Percentiles rank a stretch among this genome's conserved stretches.
Conservation (phyloP, 2,797 vertebrate species). For the Anguilla megastoma region DNA sequence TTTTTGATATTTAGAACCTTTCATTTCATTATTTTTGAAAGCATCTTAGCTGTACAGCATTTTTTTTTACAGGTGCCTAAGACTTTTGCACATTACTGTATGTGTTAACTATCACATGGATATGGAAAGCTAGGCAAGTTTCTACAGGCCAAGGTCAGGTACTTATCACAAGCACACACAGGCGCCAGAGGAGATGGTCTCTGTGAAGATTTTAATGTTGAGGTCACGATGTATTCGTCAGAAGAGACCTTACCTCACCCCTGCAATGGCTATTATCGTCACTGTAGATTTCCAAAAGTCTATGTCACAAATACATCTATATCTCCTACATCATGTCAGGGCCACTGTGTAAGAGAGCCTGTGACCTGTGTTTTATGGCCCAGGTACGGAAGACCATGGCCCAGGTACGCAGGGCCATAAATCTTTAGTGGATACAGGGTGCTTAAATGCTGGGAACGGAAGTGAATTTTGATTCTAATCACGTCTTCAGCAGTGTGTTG, state of each 20-base stretch:
- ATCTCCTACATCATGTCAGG: neutral
- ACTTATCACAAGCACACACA: neutral
- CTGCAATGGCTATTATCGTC: neutral
- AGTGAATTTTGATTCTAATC: neutral
- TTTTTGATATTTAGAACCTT: no score
- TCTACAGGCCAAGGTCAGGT: neutral
- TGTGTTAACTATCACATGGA: neutral
- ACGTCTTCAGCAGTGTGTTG: neutral
- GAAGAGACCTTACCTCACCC: neutral
- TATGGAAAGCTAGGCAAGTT: neutral
- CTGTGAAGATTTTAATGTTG: neutral
- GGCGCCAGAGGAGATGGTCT: neutral
- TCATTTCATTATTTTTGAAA: no score
- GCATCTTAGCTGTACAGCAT: no score
- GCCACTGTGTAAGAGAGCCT: neutral
- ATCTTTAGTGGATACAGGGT: neutral
- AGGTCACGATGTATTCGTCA: neutral
- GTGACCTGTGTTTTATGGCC: neutral
- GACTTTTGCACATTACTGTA: no score
- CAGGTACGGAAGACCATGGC: neutral
- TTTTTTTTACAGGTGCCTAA: no score
- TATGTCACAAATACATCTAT: neutral
- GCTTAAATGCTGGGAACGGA: neutral
- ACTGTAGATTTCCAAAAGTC: neutral
- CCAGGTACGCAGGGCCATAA: neutral